phyloP scores from a whole-genome alignment of 2,797 vertebrate species.

The Lagorchestes hirsutus region DNA sequence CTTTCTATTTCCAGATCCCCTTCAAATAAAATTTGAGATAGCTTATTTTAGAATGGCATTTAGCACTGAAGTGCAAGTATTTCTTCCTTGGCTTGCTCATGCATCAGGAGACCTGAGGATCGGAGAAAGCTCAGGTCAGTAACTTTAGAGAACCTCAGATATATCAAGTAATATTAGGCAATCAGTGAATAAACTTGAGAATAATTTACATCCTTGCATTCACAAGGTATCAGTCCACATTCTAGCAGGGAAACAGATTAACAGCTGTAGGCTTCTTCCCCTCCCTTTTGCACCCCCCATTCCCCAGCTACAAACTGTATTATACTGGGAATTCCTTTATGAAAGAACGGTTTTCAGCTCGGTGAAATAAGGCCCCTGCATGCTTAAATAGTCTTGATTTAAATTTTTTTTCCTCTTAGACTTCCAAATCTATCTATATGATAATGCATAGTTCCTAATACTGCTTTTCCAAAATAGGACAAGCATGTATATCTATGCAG shows the following conservation, averaged over 20 bases:
- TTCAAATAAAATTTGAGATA: constrained; percentile 84
- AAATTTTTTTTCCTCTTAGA: not conserved
- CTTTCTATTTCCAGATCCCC: constrained; percentile 60
- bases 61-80: constrained; percentile 83
- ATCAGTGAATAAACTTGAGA: not conserved
- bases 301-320: not conserved
- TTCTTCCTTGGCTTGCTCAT: constrained; percentile 71
- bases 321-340: not conserved
- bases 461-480: not conserved
- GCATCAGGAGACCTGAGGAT: not conserved
- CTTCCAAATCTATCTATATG: not conserved
- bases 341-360: not conserved
- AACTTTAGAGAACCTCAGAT: not conserved
- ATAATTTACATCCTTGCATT: not conserved
- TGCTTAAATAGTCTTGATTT: not conserved
- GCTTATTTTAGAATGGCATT: constrained; percentile 83
- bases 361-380: not conserved
- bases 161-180: constrained; percentile 4
- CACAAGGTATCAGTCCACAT: constrained; percentile 22
- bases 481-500: not conserved
- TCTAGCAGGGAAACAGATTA: constrained; percentile 45
- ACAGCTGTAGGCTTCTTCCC: not conserved
- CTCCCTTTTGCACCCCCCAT: too few species aligned
- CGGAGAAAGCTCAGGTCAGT: not conserved
- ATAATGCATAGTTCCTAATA: not conserved